Percentiles rank a stretch among this genome's conserved stretches.
These are phyloP conservation scores for Lomographa bimaculata DNA, from an alignment of 2,888 invertebrate species.

Conservation along the genomic window DNA sequence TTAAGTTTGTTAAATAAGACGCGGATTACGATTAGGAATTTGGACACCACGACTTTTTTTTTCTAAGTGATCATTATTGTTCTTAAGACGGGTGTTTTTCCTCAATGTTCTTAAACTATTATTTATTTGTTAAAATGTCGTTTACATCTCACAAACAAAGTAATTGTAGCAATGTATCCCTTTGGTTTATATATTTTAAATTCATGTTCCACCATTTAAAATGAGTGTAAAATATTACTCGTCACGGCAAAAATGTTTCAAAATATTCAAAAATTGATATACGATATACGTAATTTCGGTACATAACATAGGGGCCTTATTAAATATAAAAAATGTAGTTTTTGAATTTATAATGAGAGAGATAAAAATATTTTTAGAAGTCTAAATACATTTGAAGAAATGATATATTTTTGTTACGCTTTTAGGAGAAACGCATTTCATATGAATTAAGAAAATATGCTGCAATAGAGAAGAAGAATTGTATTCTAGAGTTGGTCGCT, in stretches of 20 bases:
- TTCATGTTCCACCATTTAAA: no score
- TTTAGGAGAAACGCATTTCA: conserved; percentile 64
- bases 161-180: no score
- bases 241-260: conserved; percentile 29
- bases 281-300: conserved; percentile 75
- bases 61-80: no score
- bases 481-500: conserved; percentile 9
- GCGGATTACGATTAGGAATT: no score
- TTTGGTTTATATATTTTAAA: no score
- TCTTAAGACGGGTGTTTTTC: no score
- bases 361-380: conserved; percentile 61
- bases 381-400: conserved; percentile 64
- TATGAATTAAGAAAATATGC: conserved; percentile 47
- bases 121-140: no score
- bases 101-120: no score
- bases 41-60: no score
- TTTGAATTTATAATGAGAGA: conserved; percentile 51
- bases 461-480: conserved; percentile 1
- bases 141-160: no score
- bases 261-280: conserved; percentile 55
- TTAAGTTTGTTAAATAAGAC: no score
- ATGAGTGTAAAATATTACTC: no score
- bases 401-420: conserved; percentile 80
- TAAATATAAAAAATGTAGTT: conserved; percentile 52
- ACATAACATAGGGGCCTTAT: conserved; percentile 75